Evolutionary conservation across 2,888 invertebrate species (phyloP).

Genomic region (Trichogramma evanescens): DNA sequence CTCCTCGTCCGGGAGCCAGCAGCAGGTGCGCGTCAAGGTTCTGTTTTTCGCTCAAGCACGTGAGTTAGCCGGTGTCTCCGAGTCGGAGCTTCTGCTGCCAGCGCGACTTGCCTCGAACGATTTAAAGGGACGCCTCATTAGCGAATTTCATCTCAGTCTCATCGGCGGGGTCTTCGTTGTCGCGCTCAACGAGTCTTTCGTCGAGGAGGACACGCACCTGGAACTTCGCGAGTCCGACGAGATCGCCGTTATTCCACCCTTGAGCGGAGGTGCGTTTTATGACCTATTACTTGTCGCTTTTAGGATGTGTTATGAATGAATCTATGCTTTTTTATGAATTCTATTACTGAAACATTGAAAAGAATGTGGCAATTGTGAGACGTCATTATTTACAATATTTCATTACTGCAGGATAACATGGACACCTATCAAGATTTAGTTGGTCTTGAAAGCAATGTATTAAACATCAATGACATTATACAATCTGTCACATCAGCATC

Average conservation of each 20-base stretch:
- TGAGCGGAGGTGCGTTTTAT: conserved; percentile 69
- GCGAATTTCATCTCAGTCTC: conserved; percentile 57
- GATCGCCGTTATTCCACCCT: conserved; percentile 87
- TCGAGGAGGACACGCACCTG: conserved; percentile 51
- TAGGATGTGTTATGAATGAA: neutral
- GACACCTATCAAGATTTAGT: conserved; percentile 59
- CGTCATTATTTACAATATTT: conserved; percentile 2
- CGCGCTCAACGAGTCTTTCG: conserved; percentile 77
- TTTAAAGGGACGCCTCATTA: conserved; percentile 57
- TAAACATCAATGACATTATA: conserved; percentile 63
- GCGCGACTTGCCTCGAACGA: conserved; percentile 50
- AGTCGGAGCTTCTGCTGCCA: conserved; percentile 52
- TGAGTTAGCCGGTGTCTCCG: conserved; percentile 66
- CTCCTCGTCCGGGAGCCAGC: no score
- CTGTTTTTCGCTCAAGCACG: conserved; percentile 87
- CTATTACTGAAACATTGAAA: neutral
- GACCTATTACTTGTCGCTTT: neutral
- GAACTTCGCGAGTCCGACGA: conserved; percentile 65
- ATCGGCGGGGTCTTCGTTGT: conserved; percentile 68
- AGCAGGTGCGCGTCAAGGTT: conserved; percentile 52
- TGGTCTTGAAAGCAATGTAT: conserved; percentile 59
- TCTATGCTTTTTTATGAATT: no score
- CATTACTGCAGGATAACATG: conserved; percentile 38
- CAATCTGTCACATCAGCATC: conserved; percentile 60
- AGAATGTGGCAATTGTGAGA: neutral